Evolutionary conservation across 2,113 vertebrate species (phyloP).

Genomic region (Redunca redunca): DNA sequence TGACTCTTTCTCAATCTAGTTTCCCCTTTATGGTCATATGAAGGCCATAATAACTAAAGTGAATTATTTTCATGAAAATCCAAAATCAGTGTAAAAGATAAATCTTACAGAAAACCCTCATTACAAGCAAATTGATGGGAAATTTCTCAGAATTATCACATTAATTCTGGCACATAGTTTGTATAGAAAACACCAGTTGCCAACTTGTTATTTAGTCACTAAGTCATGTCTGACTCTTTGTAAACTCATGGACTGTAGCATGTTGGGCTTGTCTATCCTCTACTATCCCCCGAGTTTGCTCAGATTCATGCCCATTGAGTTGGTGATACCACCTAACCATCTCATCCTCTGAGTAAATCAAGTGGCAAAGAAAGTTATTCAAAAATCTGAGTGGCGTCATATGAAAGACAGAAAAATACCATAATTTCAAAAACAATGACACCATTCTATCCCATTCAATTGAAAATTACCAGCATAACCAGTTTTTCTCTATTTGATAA

Average conservation of each 20-base stretch:
- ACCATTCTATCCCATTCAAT: not conserved
- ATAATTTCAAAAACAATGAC: not conserved
- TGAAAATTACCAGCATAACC: not conserved
- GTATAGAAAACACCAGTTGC: not conserved
- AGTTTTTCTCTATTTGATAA: not conserved
- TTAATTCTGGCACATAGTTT: not conserved
- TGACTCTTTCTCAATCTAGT: not conserved
- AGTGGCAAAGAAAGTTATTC: not conserved
- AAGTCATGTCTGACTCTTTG: not conserved
- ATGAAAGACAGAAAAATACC: not conserved
- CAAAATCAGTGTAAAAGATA: not conserved
- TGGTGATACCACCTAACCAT: not conserved
- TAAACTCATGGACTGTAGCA: not conserved
- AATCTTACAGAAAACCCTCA: not conserved
- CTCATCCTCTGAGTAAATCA: not conserved
- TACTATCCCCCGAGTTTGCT: not conserved
- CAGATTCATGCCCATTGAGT: not conserved
- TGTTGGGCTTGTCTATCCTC: not conserved
- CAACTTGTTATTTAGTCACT: not conserved
- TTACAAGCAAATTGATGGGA: not conserved
- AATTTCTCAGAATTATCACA: not conserved
- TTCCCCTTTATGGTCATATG: not conserved
- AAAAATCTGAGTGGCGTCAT: not conserved
- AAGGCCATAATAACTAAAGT: not conserved
- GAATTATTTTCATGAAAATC: not conserved